These are phyloP conservation scores for Danio albolineatus DNA, from an alignment of 2,797 vertebrate species.

Conservation along the genomic window DNA sequence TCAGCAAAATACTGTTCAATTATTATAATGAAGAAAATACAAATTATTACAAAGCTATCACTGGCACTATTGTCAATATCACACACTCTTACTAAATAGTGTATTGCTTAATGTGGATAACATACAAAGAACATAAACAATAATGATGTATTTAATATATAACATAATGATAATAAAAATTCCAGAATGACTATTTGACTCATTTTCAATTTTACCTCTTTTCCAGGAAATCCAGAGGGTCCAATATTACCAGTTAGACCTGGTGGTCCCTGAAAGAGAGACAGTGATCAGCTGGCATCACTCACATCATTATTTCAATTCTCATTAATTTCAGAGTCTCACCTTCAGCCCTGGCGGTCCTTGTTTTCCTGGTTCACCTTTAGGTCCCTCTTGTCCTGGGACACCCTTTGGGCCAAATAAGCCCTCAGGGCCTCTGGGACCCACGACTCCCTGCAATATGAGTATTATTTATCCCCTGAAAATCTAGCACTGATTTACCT, in stretches of 20 bases:
- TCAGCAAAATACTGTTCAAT: too few species aligned
- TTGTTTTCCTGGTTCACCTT: slow-evolving; percentile 71
- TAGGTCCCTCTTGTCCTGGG: slow-evolving; percentile 69
- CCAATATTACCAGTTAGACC: slow-evolving; percentile 73
- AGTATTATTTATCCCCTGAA: neutral
- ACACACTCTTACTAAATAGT: neutral
- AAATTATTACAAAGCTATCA: too few species aligned
- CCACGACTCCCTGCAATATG: slow-evolving; percentile 71
- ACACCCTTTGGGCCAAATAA: slow-evolving; percentile 72
- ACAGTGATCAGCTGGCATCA: neutral
- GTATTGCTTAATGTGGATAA: neutral
- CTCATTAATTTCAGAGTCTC: slow-evolving; percentile 29
- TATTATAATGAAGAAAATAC: too few species aligned
- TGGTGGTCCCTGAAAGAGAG: slow-evolving; percentile 70
- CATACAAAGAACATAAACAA: neutral
- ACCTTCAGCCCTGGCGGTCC: slow-evolving; percentile 71
- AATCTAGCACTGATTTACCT: slow-evolving; percentile 23
- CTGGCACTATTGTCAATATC: too few species aligned
- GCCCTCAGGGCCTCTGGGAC: slow-evolving; percentile 69
- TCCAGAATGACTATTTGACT: neutral
- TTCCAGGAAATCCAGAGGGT: slow-evolving; percentile 67
- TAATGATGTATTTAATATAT: neutral
- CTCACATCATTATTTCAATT: neutral
- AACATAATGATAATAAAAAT: neutral
- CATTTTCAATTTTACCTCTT: slow-evolving; percentile 67